Evolutionary conservation across 92 coral and sea anemone species (phyloP), one percentile per base, ranked within the genome.

Genomic region (Actinostola sp.): DNA sequence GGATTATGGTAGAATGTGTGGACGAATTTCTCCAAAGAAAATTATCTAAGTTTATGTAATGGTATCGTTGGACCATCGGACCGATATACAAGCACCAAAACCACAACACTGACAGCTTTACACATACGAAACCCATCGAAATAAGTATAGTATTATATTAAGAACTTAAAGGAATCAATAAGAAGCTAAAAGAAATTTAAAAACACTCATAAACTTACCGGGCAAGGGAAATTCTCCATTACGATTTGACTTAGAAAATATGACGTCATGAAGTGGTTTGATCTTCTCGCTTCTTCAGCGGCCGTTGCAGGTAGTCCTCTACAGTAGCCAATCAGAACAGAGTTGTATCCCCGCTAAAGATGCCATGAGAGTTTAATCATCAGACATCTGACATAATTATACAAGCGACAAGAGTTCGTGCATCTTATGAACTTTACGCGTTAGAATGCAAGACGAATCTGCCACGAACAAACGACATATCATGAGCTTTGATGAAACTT

Each of bases 201-300:
- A 42, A 42, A 15, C n/a, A 29, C n/a, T 12, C 30, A 25, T 26
- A 71, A 56, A 57, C 77, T 71, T 58, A 71, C 77, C 77, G 77
- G 55, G 71, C 20, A 61, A 39, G 14, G 36, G 11, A 36, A 21
- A 58, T 57, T 24, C 67, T 56, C 77, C 77, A 71, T 71, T 33
- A 48, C 67, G 54, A 30, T 56, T 71, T 39, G 3, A 11, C 53
- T 20, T 57, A 31, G 31, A 52, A 58, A 78, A 55, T 79, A 78
- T 84, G 89, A 84, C 89, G 89, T 84, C 89, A 84, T 78, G 65
- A 45, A 33, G 32, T 63, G 75, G n/a, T n/a, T 77, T 84, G 63
- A 57, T 71, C 46, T 50, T 14, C 52, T 32, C 68, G 68, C 36
- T 56, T 66, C 57, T 38, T 20, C 57, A 52, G 59, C 70, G 44